Conservation (phyloP, 1,140 invertebrate species). For the Cotesia glomerata region DNA sequence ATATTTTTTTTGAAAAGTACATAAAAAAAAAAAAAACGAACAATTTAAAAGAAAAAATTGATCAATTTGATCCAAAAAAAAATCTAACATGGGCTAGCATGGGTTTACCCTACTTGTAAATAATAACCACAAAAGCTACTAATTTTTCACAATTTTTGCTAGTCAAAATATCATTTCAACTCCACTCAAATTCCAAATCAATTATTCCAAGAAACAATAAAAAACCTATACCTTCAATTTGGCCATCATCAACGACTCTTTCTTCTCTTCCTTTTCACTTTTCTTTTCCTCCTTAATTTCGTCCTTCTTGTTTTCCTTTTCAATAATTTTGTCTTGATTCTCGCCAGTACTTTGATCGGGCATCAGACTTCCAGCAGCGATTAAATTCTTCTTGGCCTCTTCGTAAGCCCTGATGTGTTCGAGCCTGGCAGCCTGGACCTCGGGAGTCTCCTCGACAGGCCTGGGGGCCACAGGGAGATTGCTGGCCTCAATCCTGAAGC, state of each 20-base stretch:
- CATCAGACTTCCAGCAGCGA: constrained; percentile 16
- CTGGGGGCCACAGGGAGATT: constrained; percentile 61
- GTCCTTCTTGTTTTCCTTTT: background rate
- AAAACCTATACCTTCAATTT: background rate
- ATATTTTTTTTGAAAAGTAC: too few relatives aligned
- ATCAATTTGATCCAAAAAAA: too few relatives aligned
- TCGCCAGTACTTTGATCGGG: background rate
- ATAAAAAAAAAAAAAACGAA: too few relatives aligned
- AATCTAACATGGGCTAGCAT: too few relatives aligned
- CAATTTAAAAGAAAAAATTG: too few relatives aligned
- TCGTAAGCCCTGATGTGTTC: constrained; percentile 46
- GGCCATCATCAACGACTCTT: background rate
- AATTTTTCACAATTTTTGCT: too few relatives aligned
- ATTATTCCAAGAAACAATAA: background rate
- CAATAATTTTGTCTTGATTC: background rate
- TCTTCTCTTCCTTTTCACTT: too few relatives aligned
- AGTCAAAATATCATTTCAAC: too few relatives aligned
- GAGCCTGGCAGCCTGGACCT: constrained; percentile 47
- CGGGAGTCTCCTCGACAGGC: constrained; percentile 52
- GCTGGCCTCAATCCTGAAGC: constrained; percentile 65
- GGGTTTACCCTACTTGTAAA: too few relatives aligned
- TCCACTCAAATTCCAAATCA: background rate
- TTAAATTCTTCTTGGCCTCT: constrained; percentile 16
- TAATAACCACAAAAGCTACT: too few relatives aligned
- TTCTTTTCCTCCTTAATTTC: too few relatives aligned